Base-by-base conservation (phyloP, 1,140 invertebrate genomes). In the Drosophila saltans region DNA sequence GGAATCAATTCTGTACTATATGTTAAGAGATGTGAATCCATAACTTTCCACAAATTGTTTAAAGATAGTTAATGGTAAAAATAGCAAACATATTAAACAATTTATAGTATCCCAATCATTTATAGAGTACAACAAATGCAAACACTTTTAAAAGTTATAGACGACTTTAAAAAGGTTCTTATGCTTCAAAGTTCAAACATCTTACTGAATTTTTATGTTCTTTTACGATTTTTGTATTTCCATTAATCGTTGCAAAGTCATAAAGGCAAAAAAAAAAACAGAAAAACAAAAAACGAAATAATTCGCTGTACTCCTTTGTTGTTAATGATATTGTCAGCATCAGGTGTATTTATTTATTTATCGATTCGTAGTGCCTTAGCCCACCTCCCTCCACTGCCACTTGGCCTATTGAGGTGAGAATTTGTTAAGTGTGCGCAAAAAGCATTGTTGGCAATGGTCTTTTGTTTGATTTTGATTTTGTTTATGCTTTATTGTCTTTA, bases 241-340 rank as follows among this genome's bases (percentile, higher is more conserved):
- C 55, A 80, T 81, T 78, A 86, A 85, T 86, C 67, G 81, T 78
- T 75, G 69, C 75, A 79, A 85, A 86, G 77, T 86, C 79, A 88
- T 88, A 75, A 69, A 76, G 72, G 75, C 83, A 82, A 71, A 59
- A 76, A 52, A 9, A 40, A 40, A 1, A 40, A 24, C 1, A 48
- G 2, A 48, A 21, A 48, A 48, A 48, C 1, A 67, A 65, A 43
- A 26, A 21, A 48, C 0, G 16, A 16, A 16, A 55, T 66, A 73
- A 71, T 57, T 56, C 57, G 61, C 45, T 68, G 40, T 69, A 61
- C 40, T 72, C 78, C 70, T 68, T 82, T 79, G 75, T 82, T 82
- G 82, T 63, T 86, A 88, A 86, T 86, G 80, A 88, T 86, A 86
- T 82, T 73, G 79, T 79, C 21, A 56, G 59, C 66, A 67, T 86